Evolutionary conservation across 1,140 invertebrate genomes (phyloP), one percentile per base, ranked within the genome.

Genomic region (Euschistus heros): DNA sequence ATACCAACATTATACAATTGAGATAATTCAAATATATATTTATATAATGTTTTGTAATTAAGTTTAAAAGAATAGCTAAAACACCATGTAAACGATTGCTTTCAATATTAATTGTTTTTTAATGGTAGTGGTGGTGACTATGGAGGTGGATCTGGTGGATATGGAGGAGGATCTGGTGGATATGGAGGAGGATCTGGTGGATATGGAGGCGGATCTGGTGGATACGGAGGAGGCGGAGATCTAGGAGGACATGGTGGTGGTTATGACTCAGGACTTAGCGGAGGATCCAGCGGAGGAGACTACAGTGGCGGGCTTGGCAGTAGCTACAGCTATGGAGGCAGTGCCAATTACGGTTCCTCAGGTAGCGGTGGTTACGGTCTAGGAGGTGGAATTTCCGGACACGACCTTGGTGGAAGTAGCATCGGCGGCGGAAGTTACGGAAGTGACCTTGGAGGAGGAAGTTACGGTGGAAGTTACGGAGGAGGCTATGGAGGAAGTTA

Each of bases 81-180:
- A 44, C 17, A 10, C 17, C 42, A 10, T 44, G 42, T 10, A 44
- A 44, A 17, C 42, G 7, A 44, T 44, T 17, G 7, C 42, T 44
- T 8, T 44, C 42, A 44, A 17, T 10, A 10, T 17, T 44, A 44
- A 44, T 44, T 8, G 17, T 10, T 44, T 26, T 57, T 26, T 22
- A 18, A 42, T 4, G 66, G 64, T 3, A 60, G 27, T n/a, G 67
- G 67, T 15, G 44, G 10, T 18, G 26, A 54, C 18, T 46, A 61
- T 4, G 64, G 44, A 14, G 64, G 59, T 33, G 30, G 30, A 18
- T 59, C 52, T 17, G 55, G 33, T 8, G 30, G 61, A 20, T 37
- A 57, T 30, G 47, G 33, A 26, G 20, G 24, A 14, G 46, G 26
- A n/a, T 17, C 24, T 37, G n/a, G 18, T 6, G 59, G 33, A 14